Base-by-base conservation (phyloP, 53 echinoderm and acorn worm genomes). In the Holothuria leucospilota region DNA sequence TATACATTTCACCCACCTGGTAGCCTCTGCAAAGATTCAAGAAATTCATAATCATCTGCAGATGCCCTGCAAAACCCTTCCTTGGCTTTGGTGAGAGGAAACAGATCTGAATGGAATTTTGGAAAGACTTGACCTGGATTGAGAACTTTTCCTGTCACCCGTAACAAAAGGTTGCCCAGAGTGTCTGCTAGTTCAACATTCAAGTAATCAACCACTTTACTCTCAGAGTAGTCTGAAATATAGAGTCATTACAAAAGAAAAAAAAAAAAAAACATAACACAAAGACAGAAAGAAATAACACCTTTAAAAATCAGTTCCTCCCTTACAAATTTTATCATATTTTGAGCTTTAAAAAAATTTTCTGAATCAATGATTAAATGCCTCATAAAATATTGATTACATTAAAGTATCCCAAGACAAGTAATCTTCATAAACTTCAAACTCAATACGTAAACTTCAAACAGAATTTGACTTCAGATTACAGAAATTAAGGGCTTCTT, bases 131-230 rank as follows among this genome's bases (percentile, higher is more conserved):
- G 97, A 20, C 51, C 18, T 13, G 95, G 97, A 68, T 95, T 95
- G 3, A 95, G 80, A 27, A 93, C 85, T 40, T 85, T 90, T 24
- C 89, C 95, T 12, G 97, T 90, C 51, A 93, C 93, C 73, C 95
- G 87, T 62, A 94, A 96, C 34, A 97, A 82, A 46, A 95, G 91
- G 86, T 95, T 97, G 25, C 95, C 97, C 68, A 93, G 88, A 12
- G 95, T 97, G 66, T 92, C 95, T 13, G 91, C 97, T 38, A 97
- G 88, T 62, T 97, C 97, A 46, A 91, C 84, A 84, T 97, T 97
- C 58, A 97, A 77, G 25, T 85, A 78, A 12, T 78, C 88, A 8
- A 87, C 83, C 14, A 93, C 88, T 81, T 95, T 97, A 13, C 75
- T 85, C 66, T 97, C 97, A 14, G 85, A 85, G 74, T 92, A 94